Evolutionary conservation across 2,113 vertebrate genomes (phyloP).

Genomic region (Cyanoderma ruficeps): DNA sequence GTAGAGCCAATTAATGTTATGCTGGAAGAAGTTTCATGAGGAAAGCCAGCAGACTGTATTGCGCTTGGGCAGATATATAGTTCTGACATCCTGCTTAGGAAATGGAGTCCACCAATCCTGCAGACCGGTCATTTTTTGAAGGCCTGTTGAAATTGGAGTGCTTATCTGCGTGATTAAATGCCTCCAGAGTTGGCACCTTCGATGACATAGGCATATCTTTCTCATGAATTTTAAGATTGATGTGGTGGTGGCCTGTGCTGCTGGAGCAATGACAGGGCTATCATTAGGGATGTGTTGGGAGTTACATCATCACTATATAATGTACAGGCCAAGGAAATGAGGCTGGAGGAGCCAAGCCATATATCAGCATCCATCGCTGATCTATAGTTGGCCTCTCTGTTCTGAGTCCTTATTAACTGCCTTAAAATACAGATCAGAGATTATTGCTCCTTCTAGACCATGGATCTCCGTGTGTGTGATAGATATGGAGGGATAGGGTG

Average conservation of each 20-base stretch:
- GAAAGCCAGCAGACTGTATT: neutral
- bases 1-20: neutral
- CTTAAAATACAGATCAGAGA: neutral
- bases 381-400: neutral
- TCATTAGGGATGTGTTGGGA: neutral
- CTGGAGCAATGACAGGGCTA: constrained; percentile 12
- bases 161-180: neutral
- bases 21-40: neutral
- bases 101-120: neutral
- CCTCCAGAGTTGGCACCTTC: neutral
- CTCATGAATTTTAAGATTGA: neutral
- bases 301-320: neutral
- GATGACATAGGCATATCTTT: neutral
- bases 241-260: neutral
- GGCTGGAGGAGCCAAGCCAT: neutral
- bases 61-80: neutral
- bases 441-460: neutral
- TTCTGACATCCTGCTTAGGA: neutral
- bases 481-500: neutral
- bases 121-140: neutral
- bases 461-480: accelerated
- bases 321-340: neutral
- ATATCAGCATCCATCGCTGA: neutral
- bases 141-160: neutral
- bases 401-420: neutral